Evolutionary conservation across 2,888 invertebrate species (phyloP), one percentile per base, ranked within the genome.

Genomic region (Nezara viridula): DNA sequence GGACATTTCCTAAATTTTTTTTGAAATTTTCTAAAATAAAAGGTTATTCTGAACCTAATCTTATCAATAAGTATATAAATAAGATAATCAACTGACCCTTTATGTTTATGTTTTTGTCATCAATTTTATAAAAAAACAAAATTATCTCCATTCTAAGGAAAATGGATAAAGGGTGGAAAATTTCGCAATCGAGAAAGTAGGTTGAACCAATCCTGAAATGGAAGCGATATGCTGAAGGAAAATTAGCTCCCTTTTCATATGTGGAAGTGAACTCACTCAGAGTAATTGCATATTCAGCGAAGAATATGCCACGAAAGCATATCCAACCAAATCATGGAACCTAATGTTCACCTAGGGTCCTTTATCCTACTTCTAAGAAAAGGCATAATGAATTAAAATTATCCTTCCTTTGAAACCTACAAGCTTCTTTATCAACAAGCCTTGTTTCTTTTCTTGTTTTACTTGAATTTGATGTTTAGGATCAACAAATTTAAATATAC

Each of bases 211-310:
- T 73, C 19, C 32, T 4, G 66, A 73, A 32, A 73, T 73, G 81
- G 81, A 47, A 47, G 12, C 40, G 81, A 81, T 47, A 44, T 81
- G 40, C 81, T 81, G 44, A 81, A 40, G 44, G 81, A 47, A 81
- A 81, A 81, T 81, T 81, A 81, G 81, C 81, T 81, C 44, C 81
- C 81, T 81, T 81, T 81, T 81, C 81, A 81, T 81, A 81, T 14
- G 2, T 73, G 81, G 81, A 40, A 81, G 44, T n/a, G 44, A 24
- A 7, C 44, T 47, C 81, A 44, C 81, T 81, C 81, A n/a, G 44
- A 40, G 44, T 81, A 81, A 81, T 81, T 81, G 81, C 81, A 81
- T 47, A 81, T 81, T 81, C 81, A 81, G n/a, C 6, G 44, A 7
- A n/a, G 37, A 37, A 32, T 73, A 37, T 19, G 32, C 19, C 32